Evolutionary conservation across 2,113 vertebrate genomes (phyloP), one percentile per base, ranked within the genome.

Genomic region (Sturnus vulgaris): DNA sequence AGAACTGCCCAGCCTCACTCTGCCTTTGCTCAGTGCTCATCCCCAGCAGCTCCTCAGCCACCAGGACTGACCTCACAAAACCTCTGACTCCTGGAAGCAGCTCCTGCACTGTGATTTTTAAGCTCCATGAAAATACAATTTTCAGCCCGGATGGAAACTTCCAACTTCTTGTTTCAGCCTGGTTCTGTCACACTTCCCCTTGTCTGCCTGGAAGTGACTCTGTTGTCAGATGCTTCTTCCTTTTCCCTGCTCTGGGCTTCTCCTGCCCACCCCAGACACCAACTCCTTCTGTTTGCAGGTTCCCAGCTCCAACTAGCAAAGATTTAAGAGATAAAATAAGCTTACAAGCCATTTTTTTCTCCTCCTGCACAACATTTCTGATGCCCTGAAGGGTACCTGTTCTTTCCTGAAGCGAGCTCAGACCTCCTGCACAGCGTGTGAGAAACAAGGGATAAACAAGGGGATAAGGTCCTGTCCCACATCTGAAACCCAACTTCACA

Each of bases 401-500:
- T 79, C 1, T 44, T 95, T 83, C 88, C 90, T 83, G 56, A 77
- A 11, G 78, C 0, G 57, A 82, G 35, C 8, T 15, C 75, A 69
- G 93, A 81, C 89, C 90, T 94, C 96, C 96, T 65, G 93, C 57
- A 10, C 61, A 4, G 82, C 1, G 1, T n/a, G 86, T 25, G 23
- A 86, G 65, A 47, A 65, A 63, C 21, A 12, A 10, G 85, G 93
- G 47, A 25, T 24, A 82, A 94, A 84, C 63, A 76, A 63, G 44
- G 44, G 82, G 55, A 40, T 60, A 14, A 21, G 0, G 28, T 57
- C 37, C 39, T 12, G 24, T 47, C 66, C 94, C 95, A 94, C 94
- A 92, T 96, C 85, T 96, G 84, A 97, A 93, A 84, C 80, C 25
- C 65, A 52, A 2, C 93, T 90, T 93, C 90, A 70, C 80, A 79